Evolutionary conservation across 2,797 vertebrate genomes (phyloP), one percentile per base, ranked within the genome.

Genomic region (Alectoris magna): DNA sequence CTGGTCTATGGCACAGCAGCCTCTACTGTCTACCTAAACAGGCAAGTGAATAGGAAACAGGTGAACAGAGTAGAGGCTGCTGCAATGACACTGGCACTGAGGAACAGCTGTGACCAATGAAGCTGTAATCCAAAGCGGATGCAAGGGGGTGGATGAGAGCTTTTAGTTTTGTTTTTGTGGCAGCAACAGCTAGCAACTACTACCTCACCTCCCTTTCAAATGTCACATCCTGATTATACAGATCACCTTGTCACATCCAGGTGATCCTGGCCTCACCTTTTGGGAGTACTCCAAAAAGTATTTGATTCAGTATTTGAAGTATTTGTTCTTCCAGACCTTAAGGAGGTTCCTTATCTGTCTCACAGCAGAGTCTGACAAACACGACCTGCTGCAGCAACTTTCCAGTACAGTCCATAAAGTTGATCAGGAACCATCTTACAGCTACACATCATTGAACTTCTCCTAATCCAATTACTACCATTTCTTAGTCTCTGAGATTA

Each of bases 281-380:
- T 77, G 43, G 27, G 76, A 21, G 7, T 85, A 31, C 16, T 68
- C 8, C 49, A 87, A 56, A 72, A 29, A 10, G 7, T n/a, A n/a
- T 38, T 69, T 49, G n/a, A 34, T 34, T 59, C n/a, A 23, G n/a
- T 58, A 58, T 29, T 18, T 15, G 2, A 58, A 58, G 19, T 58
- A 18, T 41, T 63, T 41, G 11, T 43, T 82, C 23, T 81, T 15
- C 46, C 44, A 75, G 19, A 49, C 15, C 24, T 69, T 83, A 51
- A 62, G n/a, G 29, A 75, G 14, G 22, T n/a, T n/a, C 38, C n/a
- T 74, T 19, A 70, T 17, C 19, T 71, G 22, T 22, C 48, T 68
- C 60, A 62, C 2, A 82, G 60, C 34, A 77, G 77, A 77, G 44
- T 60, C 15, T 26, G 38, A 51, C 0, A 0, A 46, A 46, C 55